Conservation (phyloP, 2,797 vertebrate species). For the Mormyrus hasselquistii region DNA sequence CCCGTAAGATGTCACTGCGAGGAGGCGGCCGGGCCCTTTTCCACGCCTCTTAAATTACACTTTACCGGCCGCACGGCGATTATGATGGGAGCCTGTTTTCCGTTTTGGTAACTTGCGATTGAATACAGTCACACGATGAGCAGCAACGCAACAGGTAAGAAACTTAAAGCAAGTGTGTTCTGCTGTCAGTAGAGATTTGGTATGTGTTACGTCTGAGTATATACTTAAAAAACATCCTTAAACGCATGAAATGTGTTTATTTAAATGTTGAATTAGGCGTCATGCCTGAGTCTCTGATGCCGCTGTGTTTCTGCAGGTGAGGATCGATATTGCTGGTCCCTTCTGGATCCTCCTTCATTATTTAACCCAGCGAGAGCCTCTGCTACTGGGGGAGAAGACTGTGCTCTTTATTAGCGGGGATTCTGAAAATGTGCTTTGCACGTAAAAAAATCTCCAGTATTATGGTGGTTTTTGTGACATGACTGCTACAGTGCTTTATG, state of each 20-base stretch:
- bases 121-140: conserved; percentile 40
- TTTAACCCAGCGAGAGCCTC: neutral
- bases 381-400: neutral
- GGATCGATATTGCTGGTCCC: neutral
- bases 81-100: neutral
- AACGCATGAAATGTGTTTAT: neutral
- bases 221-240: neutral
- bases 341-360: neutral
- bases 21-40: neutral
- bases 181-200: neutral
- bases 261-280: neutral
- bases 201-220: neutral
- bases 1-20: neutral
- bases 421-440: neutral
- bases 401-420: neutral
- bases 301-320: neutral
- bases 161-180: conserved; percentile 30
- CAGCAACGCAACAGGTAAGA: conserved; percentile 50
- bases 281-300: neutral
- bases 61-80: neutral
- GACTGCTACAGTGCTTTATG: neutral
- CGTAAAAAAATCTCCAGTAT: neutral
- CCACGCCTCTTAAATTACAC: neutral
- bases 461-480: neutral
- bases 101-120: neutral